Evolutionary conservation across 92 coral and sea anemone genomes (phyloP), one percentile per base, ranked within the genome.

Genomic region (Siderastrea radians): DNA sequence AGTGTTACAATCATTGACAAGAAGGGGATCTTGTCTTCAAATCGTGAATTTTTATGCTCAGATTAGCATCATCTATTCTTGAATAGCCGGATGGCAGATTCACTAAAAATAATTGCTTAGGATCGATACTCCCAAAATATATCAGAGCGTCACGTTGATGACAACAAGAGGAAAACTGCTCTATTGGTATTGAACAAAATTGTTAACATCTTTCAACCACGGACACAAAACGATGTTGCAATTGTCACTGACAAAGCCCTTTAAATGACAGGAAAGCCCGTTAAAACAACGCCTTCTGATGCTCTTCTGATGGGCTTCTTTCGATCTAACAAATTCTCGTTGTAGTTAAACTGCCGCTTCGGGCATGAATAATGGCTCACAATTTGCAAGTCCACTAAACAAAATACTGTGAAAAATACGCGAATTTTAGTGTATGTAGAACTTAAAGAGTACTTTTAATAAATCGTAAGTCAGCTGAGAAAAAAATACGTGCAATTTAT

Each of bases 11-110:
- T 26, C 38, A 26, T 26, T 26, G 38, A 26, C 38, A 38, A 12
- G 48, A 2, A 52, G 3, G 46, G 61, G 52, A 59, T 44, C 13
- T 46, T 77, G 57, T 77, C 81, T 77, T 77, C 26, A 77, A 77
- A 57, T 59, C 68, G 53, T 59, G 66, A 75, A 54, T 75, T 57
- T 12, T 77, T 14, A 49, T 50, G 45, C 43, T 9, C 38, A 26
- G 38, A 26, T 26, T 26, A 26, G 38, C 38, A 26, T 26, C 38
- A 26, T 43, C 14, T 69, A 9, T 26, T 53, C 62, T 7, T 58
- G 68, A 77, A 47, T 77, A 57, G 49, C 58, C 47, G 53, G 68
- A 45, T 15, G 14, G 13, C 62, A 4, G 15, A 58, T 15, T 58
- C 62, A 58, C 14, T 53, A 9, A 17, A 19, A 38, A 11, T 19